Evolutionary conservation across 2,888 invertebrate genomes (phyloP), one percentile per base, ranked within the genome.

Genomic region (Diplazon laetatorius): DNA sequence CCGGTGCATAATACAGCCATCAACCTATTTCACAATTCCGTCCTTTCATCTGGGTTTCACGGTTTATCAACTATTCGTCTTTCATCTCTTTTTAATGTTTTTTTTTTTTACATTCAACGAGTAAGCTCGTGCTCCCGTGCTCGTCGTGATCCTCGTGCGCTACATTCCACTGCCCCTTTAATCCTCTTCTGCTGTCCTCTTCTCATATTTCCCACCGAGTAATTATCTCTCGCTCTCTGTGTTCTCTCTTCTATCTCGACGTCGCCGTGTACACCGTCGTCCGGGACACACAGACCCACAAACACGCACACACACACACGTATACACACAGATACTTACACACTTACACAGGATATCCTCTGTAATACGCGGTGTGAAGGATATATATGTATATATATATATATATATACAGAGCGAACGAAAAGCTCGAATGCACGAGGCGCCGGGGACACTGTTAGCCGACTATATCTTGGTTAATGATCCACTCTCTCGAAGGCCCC

Each of bases 381-480:
- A 57, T n/a, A 30, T 30, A 30, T 6, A 30, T 30, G 6, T 30
- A 30, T 6, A 30, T 30, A 2, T 30, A 6, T 30, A 30, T 30
- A 30, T 30, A 57, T 35, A 12, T 18, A 50, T 10, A 66, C n/a
- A 52, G 37, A 62, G 52, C 44, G 14, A 25, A 35, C 14, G 39
- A 25, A 50, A 57, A 63, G 72, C 68, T 72, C 44, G 60, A 70
- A 73, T 65, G 63, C 72, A 65, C 59, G 48, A 66, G 60, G 50
- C 48, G 65, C 48, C 30, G 18, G 52, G 63, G 69, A 78, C 73
- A 73, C 66, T 22, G 59, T 44, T 35, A 48, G 59, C 35, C 20
- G 50, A 65, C 48, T 63, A 69, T 68, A 57, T 65, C 46, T 39
- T 57, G 60, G 77, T 65, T 73, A 78, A 73, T 73, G 77, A 73